Conservation (phyloP, 2,113 vertebrate species). For the Myodes glareolus region DNA sequence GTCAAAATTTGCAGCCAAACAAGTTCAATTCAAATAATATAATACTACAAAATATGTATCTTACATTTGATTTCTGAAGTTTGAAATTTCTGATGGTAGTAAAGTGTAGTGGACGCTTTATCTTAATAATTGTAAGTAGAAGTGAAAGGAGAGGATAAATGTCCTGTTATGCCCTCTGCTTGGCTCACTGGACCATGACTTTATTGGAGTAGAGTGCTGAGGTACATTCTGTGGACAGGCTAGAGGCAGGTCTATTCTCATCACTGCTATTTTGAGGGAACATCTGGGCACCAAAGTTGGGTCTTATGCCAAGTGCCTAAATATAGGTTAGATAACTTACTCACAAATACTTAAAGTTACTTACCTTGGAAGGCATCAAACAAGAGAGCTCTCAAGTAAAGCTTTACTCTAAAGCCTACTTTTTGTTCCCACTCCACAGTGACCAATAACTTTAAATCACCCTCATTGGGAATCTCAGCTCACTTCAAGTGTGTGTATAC, state of each 20-base stretch:
- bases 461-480: background rate
- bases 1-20: background rate
- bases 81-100: background rate
- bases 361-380: background rate
- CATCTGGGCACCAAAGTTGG: background rate
- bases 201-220: background rate
- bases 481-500: background rate
- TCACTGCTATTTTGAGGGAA: background rate
- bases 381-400: background rate
- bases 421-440: background rate
- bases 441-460: background rate
- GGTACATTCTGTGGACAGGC: background rate
- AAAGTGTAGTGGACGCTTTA: background rate
- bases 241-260: background rate
- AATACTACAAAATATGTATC: background rate
- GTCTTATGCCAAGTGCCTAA: background rate
- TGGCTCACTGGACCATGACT: background rate
- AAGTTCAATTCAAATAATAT: background rate
- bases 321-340: background rate
- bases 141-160: background rate
- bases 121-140: background rate
- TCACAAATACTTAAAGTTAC: background rate
- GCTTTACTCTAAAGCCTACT: background rate
- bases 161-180: background rate
- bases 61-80: background rate